phyloP scores from a whole-genome alignment of 2,113 vertebrate species.

The Hipposideros armiger region DNA sequence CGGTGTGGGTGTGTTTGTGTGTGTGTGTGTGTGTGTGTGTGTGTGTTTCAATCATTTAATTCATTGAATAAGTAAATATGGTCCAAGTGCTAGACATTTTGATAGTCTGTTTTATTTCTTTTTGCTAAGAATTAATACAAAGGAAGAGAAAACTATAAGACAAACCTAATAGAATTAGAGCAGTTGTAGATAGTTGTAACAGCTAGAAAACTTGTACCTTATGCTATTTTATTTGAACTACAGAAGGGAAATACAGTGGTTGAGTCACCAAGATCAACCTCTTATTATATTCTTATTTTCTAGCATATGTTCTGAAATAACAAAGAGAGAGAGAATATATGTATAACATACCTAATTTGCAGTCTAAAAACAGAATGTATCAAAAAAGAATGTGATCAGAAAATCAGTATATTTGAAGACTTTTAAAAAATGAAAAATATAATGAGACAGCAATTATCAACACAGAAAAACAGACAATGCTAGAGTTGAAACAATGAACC shows the following conservation, averaged over 20 bases:
- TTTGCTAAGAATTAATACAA: background rate
- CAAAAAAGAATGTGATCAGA: background rate
- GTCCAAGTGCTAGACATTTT: background rate
- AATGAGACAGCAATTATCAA: background rate
- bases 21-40: background rate
- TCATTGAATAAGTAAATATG: background rate
- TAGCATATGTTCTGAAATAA: background rate
- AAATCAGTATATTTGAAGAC: background rate
- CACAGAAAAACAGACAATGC: background rate
- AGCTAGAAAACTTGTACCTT: background rate
- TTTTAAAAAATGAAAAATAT: background rate
- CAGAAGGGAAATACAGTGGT: background rate
- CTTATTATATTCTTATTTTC: slow-evolving; percentile 1
- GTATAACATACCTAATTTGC: background rate
- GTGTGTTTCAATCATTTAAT: background rate
- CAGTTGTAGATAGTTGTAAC: background rate
- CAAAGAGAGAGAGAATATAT: background rate
- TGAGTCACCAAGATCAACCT: background rate
- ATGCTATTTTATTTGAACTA: background rate
- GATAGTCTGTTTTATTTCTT: background rate
- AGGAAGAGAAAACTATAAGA: background rate
- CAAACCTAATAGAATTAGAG: background rate
- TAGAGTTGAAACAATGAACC: background rate
- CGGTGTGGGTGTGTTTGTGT: rapidly evolving
- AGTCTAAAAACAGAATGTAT: background rate